Percentiles rank a stretch among this genome's conserved stretches.
phyloP scores from a whole-genome alignment of 2,888 invertebrate genomes.

The Chironomus riparius region DNA sequence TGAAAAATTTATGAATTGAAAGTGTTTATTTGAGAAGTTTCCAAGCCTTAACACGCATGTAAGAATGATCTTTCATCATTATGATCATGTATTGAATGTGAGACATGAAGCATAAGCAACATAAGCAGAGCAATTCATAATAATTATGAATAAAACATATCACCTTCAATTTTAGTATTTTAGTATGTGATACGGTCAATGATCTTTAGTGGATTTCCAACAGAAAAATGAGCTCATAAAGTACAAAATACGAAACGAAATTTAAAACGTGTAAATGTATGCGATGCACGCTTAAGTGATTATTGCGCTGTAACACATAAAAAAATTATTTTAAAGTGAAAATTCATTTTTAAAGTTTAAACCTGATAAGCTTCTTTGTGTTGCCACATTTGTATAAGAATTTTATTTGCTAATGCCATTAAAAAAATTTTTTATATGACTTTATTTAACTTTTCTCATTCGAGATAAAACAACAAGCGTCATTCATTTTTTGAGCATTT shows the following conservation, averaged over 20 bases:
- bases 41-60: background rate
- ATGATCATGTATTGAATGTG: background rate
- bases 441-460: background rate
- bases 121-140: background rate
- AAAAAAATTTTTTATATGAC: background rate
- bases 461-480: background rate
- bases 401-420: background rate
- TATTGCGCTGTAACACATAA: background rate
- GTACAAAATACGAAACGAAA: background rate
- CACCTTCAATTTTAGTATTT: slow-evolving; percentile 13
- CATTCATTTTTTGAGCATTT: too few relatives aligned
- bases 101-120: background rate
- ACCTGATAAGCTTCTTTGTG: background rate
- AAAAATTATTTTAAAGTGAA: background rate
- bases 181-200: slow-evolving; percentile 20
- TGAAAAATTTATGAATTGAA: too few relatives aligned
- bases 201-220: slow-evolving; percentile 4
- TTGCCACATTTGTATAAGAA: background rate
- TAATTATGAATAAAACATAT: slow-evolving; percentile 16
- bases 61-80: background rate
- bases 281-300: slow-evolving; percentile 4
- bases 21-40: too few relatives aligned
- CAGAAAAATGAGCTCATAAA: background rate
- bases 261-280: background rate
- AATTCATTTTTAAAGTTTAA: background rate